Evolutionary conservation across 2,888 invertebrate species (phyloP).

Genomic region (Ochropleura leucogaster): DNA sequence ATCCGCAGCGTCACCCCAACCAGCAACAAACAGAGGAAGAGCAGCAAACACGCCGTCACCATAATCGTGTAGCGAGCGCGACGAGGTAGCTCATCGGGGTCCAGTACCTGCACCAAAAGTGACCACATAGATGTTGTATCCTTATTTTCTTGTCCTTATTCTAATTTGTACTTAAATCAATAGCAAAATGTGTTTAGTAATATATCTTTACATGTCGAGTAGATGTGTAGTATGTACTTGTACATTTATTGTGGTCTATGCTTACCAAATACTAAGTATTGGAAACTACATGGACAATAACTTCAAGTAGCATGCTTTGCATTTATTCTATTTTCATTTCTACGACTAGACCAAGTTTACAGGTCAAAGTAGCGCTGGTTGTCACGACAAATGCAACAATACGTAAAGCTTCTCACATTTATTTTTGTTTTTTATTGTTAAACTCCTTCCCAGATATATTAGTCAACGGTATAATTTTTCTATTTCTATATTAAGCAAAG

Average conservation of each 20-base stretch:
- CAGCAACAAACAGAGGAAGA: slow-evolving; percentile 96
- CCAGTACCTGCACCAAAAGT: slow-evolving; percentile 88
- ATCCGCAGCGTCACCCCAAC: slow-evolving; percentile 97
- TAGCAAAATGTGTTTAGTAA: not conserved
- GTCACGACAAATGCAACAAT: not conserved
- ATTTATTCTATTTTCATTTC: not conserved
- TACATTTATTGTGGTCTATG: not conserved
- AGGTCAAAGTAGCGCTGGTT: not conserved
- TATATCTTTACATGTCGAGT: not conserved
- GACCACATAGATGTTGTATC: not conserved
- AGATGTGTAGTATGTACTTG: no score
- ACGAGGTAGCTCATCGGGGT: slow-evolving; percentile 95
- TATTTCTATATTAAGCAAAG: not conserved
- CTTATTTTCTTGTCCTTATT: not conserved
- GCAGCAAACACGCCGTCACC: slow-evolving; percentile 96
- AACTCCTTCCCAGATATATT: not conserved
- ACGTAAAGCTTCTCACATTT: no score
- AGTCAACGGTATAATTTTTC: not conserved
- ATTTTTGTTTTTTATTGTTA: not conserved
- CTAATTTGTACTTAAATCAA: not conserved
- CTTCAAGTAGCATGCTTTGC: not conserved
- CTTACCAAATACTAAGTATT: not conserved
- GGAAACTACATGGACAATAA: not conserved
- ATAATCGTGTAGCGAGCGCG: slow-evolving; percentile 97
- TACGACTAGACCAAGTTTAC: not conserved